Evolutionary conservation across 2,888 invertebrate genomes (phyloP).

Genomic region (Orthosia incerta): DNA sequence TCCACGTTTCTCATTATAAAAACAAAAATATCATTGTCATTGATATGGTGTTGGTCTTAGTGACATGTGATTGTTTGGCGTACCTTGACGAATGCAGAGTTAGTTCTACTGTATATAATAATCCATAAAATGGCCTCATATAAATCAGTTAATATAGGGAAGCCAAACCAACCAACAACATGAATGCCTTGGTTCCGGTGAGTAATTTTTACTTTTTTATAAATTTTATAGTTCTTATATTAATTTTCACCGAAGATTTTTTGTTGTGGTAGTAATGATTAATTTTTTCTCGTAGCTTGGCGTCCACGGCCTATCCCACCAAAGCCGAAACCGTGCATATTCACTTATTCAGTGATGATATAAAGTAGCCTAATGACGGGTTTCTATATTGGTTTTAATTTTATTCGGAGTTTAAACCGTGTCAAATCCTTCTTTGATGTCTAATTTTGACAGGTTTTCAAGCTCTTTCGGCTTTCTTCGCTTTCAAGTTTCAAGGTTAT

Average conservation of each 20-base stretch:
- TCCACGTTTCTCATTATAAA: not conserved
- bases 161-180: not conserved
- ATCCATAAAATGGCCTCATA: conserved; percentile 12
- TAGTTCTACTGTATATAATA: conserved; percentile 18
- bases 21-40: not conserved
- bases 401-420: too few species aligned
- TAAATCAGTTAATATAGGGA: not conserved
- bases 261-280: too few species aligned
- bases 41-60: not conserved
- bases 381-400: too few species aligned
- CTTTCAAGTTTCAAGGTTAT: too few species aligned
- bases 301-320: too few species aligned
- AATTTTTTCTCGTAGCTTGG: too few species aligned
- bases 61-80: conserved; percentile 11
- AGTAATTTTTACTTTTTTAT: not conserved
- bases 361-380: too few species aligned
- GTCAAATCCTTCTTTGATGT: too few species aligned
- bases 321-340: too few species aligned
- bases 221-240: not conserved
- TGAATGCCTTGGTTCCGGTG: conserved; percentile 17
- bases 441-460: too few species aligned
- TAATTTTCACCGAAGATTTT: not conserved
- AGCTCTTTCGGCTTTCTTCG: too few species aligned
- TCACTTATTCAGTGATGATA: too few species aligned
- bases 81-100: conserved; percentile 21